Base-by-base conservation (phyloP, 2,888 invertebrate species). In the Plemyria rubiginata region DNA sequence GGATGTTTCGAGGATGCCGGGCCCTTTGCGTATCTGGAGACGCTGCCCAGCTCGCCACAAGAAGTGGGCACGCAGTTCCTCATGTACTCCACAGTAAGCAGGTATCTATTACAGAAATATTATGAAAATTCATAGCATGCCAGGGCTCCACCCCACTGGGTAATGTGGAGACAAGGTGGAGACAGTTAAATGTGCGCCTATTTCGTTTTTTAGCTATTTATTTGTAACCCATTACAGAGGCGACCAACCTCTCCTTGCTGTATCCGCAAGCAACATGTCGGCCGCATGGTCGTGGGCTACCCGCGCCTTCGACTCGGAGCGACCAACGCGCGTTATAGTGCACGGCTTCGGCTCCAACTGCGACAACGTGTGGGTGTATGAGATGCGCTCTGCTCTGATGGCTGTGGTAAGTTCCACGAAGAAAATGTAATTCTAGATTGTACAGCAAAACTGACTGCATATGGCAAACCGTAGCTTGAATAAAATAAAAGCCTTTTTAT, bases 301-400 rank as follows among this genome's bases (percentile, higher is more conserved):
- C 60, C 93, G 94, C 16, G 94, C 95, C 29, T 96, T 96, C 83
- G 95, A 96, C 80, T 87, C 94, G 5, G 93, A 93, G 54, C 88
- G 94, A 4, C 95, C 95, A 0, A 96, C 96, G 12, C 94, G 98
- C 76, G 95, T 98, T 65, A 96, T 99, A 75, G 97, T 98, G 0
- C 98, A 99, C 80, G 98, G 98, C 2, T 99, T 99, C 82, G 98
- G 98, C 0, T 97, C 97, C 62, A 97, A 96, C 77, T 98, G 98
- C 82, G 95, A 96, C 58, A 96, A 97, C 79, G 96, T 98, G 16
- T 99, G 99, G 99, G 97, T 98, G 11, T 96, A 97, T 80, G 97
- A 98, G 86, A 98, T 98, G 96, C 94, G 98, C 62, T 96, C 97
- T 29, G 98, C 98, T 6, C 92, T 98, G 13, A 96, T 98, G 95